These are phyloP conservation scores for Tolypeutes matacus DNA, from an alignment of 2,797 vertebrate species.

Conservation along the genomic window DNA sequence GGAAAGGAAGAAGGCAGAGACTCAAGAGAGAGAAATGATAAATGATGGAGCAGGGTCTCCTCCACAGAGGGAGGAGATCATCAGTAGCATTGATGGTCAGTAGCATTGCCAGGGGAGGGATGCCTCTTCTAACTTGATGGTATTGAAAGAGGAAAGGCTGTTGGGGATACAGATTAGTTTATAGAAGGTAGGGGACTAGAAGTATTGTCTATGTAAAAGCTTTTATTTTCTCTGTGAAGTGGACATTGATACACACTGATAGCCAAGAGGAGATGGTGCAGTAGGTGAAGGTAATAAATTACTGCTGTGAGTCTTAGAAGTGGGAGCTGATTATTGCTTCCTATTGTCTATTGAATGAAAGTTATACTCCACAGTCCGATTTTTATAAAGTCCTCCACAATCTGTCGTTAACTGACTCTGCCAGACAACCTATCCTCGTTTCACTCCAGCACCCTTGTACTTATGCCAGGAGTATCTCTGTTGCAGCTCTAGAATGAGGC, in stretches of 20 bases:
- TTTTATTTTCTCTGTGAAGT: conserved; percentile 61
- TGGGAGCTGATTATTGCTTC: conserved; percentile 46
- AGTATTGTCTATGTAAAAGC: conserved; percentile 51
- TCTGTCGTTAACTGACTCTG: conserved; percentile 24
- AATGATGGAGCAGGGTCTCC: background rate
- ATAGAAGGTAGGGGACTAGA: background rate
- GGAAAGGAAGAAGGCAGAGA: background rate
- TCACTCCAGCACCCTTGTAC: conserved; percentile 17
- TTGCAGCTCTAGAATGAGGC: background rate
- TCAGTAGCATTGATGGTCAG: background rate
- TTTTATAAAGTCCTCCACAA: conserved; percentile 18
- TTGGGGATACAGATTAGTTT: background rate
- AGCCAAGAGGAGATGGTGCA: conserved; percentile 21
- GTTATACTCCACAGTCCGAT: conserved; percentile 28
- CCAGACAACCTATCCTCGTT: conserved; percentile 12
- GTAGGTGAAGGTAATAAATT: conserved; percentile 30
- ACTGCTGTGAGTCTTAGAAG: conserved; percentile 13
- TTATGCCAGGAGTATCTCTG: conserved; percentile 1
- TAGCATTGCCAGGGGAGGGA: background rate
- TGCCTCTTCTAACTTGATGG: background rate
- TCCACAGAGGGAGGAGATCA: background rate
- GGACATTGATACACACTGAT: conserved; percentile 14
- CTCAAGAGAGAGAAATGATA: background rate
- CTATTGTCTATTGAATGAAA: conserved; percentile 49
- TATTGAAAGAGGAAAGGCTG: background rate